Conservation (phyloP, 2,797 vertebrate species). For the Hephaestus fuliginosus region DNA sequence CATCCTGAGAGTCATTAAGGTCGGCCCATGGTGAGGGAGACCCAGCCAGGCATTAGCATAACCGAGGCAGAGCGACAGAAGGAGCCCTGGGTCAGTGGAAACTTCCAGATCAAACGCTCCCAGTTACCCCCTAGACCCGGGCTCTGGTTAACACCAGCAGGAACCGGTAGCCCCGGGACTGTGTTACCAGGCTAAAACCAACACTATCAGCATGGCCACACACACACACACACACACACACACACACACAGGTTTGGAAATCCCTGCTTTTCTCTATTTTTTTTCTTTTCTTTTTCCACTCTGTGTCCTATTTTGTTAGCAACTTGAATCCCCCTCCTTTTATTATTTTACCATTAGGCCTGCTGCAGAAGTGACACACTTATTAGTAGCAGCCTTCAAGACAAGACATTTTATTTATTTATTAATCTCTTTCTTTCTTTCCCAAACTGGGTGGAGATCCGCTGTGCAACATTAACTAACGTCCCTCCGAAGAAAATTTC, state of each 20-base stretch:
- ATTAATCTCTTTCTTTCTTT: conserved; percentile 20
- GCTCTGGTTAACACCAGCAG: conserved; percentile 59
- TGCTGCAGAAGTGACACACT: conserved; percentile 36
- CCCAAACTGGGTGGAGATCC: conserved; percentile 15
- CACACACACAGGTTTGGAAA: conserved; percentile 16
- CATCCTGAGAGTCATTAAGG: conserved; percentile 64
- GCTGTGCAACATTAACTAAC: conserved; percentile 6
- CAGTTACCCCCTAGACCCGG: conserved; percentile 34
- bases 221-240: conserved; percentile 2
- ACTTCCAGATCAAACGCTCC: conserved; percentile 67
- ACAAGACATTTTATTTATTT: conserved; percentile 39
- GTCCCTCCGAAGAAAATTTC: conserved; percentile 15
- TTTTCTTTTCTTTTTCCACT: conserved; percentile 8
- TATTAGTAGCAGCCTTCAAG: conserved; percentile 45
- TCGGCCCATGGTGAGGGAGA: conserved; percentile 57
- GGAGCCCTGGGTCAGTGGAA: conserved; percentile 67
- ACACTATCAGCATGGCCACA: conserved; percentile 23
- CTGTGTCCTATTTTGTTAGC: conserved; percentile 54
- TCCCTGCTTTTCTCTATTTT: conserved; percentile 7
- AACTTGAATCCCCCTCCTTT: conserved; percentile 44
- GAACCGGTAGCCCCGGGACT: conserved; percentile 50
- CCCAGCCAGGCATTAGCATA: conserved; percentile 64
- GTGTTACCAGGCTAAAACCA: conserved; percentile 58
- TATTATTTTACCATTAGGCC: conserved; percentile 50
- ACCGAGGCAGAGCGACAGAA: conserved; percentile 44